Conservation (phyloP, 2,888 invertebrate genomes). For the Lithophane semibrunnea region DNA sequence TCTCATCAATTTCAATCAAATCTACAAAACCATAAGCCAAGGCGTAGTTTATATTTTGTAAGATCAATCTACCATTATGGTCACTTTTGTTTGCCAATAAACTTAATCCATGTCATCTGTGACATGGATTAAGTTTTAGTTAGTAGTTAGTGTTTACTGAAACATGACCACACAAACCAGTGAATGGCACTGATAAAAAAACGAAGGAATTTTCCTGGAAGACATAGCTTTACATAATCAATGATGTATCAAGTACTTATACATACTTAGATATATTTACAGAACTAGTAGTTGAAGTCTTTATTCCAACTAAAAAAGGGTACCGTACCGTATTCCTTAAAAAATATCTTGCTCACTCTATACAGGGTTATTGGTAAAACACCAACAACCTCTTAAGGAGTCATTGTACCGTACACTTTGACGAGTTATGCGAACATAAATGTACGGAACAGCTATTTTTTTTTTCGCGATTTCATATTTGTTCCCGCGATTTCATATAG, state of each 20-base stretch:
- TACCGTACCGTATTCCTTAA: background rate
- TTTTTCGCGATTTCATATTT: too few relatives aligned
- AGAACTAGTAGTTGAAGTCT: background rate
- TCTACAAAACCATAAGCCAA: slow-evolving; percentile 8
- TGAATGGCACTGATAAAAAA: background rate
- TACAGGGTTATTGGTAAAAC: too few relatives aligned
- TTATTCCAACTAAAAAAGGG: background rate
- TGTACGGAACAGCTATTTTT: too few relatives aligned
- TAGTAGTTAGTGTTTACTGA: too few relatives aligned
- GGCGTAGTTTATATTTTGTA: slow-evolving; percentile 24
- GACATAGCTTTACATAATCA: background rate
- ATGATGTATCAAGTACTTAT: background rate
- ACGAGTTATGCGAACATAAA: too few relatives aligned
- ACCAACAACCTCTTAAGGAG: too few relatives aligned
- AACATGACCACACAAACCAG: background rate
- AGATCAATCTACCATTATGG: slow-evolving; percentile 37
- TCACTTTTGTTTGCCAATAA: background rate
- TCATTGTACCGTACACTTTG: too few relatives aligned
- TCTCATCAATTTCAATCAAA: slow-evolving; percentile 33
- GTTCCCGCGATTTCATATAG: too few relatives aligned
- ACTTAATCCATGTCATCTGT: background rate
- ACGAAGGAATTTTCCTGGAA: background rate
- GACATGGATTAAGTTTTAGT: too few relatives aligned
- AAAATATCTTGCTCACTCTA: background rate
- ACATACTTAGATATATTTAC: background rate